Base-by-base conservation (phyloP, 2,888 invertebrate genomes). In the Cataglyphis rosenhaueri region DNA sequence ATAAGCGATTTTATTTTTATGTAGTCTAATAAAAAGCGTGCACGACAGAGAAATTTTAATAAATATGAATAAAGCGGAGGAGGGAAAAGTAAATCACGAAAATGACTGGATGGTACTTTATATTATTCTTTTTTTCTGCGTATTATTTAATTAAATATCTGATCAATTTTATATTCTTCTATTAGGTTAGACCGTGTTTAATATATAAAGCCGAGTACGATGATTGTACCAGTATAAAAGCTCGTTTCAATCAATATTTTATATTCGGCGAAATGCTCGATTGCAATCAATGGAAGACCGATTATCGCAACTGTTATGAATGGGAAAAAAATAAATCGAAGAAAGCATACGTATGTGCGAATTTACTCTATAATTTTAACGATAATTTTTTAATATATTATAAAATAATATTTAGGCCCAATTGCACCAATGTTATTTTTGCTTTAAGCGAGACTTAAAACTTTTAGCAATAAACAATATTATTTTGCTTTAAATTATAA, bases 191-290 rank as follows among this genome's bases (percentile, higher is more conserved):
- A 89, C 96, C 97, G 8, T 98, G 98, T 94, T 94, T 96, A n/a
- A 91, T 96, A n/a, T 98, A 98, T 92, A 96, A 97, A 90, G 97
- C 97, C 75, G 98, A 98, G 95, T 98, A 97, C 92, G 95, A 95
- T 32, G 98, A 98, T 88, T 98, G 98, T 93, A 96, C 95, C 74
- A 97, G 97, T 89, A 95, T 97, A 29, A 96, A 95, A 94, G 97
- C 96, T 0, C 95, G 98, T 87, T 98, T 98, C 91, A 97, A 98
- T 93, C 98, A 98, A 94, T 97, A 98, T 93, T 99, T 98, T 93
- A 96, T 98, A 82, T 95, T 95, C 94, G 98, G 98, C 0, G 95
- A 97, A 92, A 94, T 95, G 0, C 78, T 96, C 9, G 97, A 98
- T 92, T 99, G 98, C 92, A 95, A 95, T 3, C 96, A 97, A 89